Evolutionary conservation across 2,797 vertebrate species (phyloP), one percentile per base, ranked within the genome.

Genomic region (Pagetopsis macropterus): DNA sequence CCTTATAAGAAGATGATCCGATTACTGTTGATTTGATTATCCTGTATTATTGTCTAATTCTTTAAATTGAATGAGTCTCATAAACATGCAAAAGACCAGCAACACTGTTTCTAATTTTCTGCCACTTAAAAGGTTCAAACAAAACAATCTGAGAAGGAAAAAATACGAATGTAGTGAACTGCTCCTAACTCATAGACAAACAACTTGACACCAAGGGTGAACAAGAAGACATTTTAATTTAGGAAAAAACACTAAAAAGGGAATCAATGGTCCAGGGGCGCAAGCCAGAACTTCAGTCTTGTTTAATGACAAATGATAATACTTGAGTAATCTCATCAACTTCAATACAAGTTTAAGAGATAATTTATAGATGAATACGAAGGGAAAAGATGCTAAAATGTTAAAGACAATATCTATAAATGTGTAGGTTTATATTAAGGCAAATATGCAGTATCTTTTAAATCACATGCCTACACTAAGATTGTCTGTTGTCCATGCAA

Each of bases 21-120:
- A 55, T 60, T 31, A 16, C 21, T 14, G 27, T 62, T 43, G 37
- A 71, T 63, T 76, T 59, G 1, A 64, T 71, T 79, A 9, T 14
- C 49, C 54, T 41, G 4, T 16, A 10, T 56, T 49, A 40, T 54
- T 27, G 56, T 59, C 40, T 23, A 14, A 40, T 9, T 19, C n/a
- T 48, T 61, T 19, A 31, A 64, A 55, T 27, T 11, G 8, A 70
- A 17, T 40, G 31, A 40, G 48, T 27, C 13, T 61, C 57, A 56
- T 70, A 23, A 16, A 50, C 56, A 37, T 50, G 23, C 21, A 12
- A 23, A 43, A 12, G 60, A 73, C 43, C 40, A 40, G 9, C 9
- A 33, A 31, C 16, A 49, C 9, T 17, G 14, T 2, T 37, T 43
- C 9, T 8, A 16, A 19, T 15, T 56, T 69, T 46, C 46, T 45